These are phyloP conservation scores for Eulemur rufifrons DNA, from an alignment of 2,113 vertebrate genomes.

Conservation along the genomic window DNA sequence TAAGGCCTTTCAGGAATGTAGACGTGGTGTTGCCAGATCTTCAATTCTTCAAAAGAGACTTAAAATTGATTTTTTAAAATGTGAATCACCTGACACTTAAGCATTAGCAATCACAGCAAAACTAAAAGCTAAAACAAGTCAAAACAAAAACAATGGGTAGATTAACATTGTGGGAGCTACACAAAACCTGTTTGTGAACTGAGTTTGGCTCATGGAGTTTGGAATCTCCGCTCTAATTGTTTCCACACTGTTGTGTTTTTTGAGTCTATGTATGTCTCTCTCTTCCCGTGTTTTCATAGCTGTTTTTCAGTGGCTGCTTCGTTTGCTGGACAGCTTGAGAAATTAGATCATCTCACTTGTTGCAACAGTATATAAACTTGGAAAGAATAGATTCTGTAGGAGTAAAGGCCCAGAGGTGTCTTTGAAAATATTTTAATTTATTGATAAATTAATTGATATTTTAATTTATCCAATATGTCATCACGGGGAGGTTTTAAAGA, in stretches of 20 bases:
- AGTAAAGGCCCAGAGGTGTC: background rate
- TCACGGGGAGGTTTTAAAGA: background rate
- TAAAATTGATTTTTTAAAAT: background rate
- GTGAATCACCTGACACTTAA: background rate
- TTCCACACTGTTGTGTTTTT: background rate
- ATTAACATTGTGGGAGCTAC: background rate
- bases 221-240: background rate
- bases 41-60: background rate
- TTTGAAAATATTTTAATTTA: conserved; percentile 36
- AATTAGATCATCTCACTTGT: conserved; percentile 14
- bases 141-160: background rate
- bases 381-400: background rate
- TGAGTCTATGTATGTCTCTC: background rate
- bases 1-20: background rate
- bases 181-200: background rate
- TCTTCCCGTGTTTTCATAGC: background rate
- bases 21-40: background rate
- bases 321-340: conserved; percentile 19
- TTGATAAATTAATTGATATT: background rate
- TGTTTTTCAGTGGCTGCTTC: background rate
- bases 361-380: background rate
- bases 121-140: background rate
- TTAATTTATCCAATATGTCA: background rate
- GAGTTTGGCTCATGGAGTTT: background rate
- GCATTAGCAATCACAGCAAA: background rate